Percentiles rank a stretch among this genome's conserved stretches.
Evolutionary conservation across 2,113 vertebrate genomes (phyloP).

Genomic region (Arizona elegans): DNA sequence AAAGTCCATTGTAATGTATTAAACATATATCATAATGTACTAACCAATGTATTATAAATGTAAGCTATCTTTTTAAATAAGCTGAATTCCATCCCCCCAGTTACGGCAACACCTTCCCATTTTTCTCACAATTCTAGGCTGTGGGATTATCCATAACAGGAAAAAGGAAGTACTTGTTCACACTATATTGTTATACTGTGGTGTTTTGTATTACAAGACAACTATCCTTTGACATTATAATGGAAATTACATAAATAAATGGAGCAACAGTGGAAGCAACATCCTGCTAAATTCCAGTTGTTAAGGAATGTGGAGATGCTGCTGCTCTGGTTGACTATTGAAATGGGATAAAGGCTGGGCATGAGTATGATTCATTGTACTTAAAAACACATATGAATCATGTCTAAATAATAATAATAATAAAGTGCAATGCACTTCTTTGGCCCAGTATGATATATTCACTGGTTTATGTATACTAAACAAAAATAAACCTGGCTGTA

Average conservation of each 20-base stretch:
- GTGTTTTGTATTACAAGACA: background rate
- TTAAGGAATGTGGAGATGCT: background rate
- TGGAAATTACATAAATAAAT: background rate
- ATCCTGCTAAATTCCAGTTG: background rate
- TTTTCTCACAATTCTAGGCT: background rate
- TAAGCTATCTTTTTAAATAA: background rate
- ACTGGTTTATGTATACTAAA: background rate
- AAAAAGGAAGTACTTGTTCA: background rate
- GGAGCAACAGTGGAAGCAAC: background rate
- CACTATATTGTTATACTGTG: background rate
- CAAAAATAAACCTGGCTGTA: background rate
- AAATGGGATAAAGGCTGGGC: background rate
- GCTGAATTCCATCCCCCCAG: background rate
- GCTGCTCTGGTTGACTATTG: background rate
- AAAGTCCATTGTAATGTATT: background rate
- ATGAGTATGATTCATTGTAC: background rate
- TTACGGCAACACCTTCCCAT: background rate
- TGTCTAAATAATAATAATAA: slow-evolving; percentile 12
- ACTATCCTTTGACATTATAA: background rate
- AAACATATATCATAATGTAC: background rate
- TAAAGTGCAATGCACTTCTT: background rate
- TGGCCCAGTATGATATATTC: background rate
- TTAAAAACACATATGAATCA: background rate
- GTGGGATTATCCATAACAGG: background rate
- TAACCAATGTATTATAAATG: background rate